Base-by-base conservation (phyloP, 2,888 invertebrate species). In the Agrotis segetum region DNA sequence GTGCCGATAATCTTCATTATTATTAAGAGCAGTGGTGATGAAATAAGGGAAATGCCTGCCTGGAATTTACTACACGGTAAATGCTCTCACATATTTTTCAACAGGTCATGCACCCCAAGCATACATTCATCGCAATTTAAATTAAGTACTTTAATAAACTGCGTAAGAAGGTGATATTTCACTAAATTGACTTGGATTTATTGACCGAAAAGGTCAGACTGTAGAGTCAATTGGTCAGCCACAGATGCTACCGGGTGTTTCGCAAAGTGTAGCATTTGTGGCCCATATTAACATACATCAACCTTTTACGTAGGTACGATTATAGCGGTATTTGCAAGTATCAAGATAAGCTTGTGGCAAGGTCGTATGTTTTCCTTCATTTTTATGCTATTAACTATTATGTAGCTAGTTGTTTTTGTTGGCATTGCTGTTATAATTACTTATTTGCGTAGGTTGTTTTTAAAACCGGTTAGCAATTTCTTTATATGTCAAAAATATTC, bases 161-260 rank as follows among this genome's bases (percentile, higher is more conserved):
- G 64, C 34, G 44, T n/a, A 71, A 60, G 62, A 59, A 68, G 69
- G 60, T 65, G 29, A 68, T 63, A 76, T 73, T 83, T 80, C 29
- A 62, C 62, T 75, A 72, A 81, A 85, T 77, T 84, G 67, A 24
- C 66, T 64, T 62, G 58, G 53, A 75, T 74, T 77, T 76, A 82
- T 71, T 66, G 67, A 66, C 49, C 53, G 19, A 70, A 72, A 72
- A 80, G 85, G 86, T 84, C 85, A 81, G 17, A 66, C 66, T 55
- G 63, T 61, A 61, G 71, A 67, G 78, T 84, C 80, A 84, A 85
- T 80, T 85, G 76, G 68, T 69, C 67, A 69, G 46, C 53, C 16
- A 49, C 52, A 64, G 60, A 34, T 13, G 62, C 63, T 61, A 19
- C 14, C 68, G 58, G 46, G 59, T 71, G 29, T 77, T 71, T 40